Conservation (phyloP, 2,888 invertebrate species). For the Drosophila nigricruria region DNA sequence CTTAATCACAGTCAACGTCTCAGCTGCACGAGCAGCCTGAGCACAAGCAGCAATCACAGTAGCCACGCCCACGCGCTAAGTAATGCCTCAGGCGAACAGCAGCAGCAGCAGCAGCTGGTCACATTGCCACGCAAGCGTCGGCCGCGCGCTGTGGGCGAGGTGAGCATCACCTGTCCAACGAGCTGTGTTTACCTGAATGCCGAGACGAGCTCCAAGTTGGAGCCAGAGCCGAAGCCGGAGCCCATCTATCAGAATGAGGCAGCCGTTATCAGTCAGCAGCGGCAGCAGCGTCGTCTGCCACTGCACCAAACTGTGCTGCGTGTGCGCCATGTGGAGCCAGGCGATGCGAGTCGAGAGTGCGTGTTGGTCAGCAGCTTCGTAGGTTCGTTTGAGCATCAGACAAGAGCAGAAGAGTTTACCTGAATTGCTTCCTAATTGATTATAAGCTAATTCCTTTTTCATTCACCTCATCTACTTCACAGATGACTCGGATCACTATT, state of each 20-base stretch:
- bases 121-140: conserved; percentile 84
- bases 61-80: conserved; percentile 30
- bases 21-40: conserved; percentile 53
- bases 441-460: neutral
- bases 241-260: conserved; percentile 83
- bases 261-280: conserved; percentile 41
- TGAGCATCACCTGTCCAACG: conserved; percentile 82
- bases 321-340: conserved; percentile 66
- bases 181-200: conserved; percentile 83
- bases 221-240: conserved; percentile 72
- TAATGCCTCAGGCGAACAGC: neutral
- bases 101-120: conserved; percentile 45
- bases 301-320: conserved; percentile 73
- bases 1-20: conserved; percentile 51
- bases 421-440: neutral
- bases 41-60: conserved; percentile 28
- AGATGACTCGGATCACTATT: conserved; percentile 90
- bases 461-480: conserved; percentile 52
- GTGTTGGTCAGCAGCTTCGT: conserved; percentile 83
- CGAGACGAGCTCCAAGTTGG: neutral
- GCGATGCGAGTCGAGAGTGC: conserved; percentile 62
- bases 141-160: conserved; percentile 85
- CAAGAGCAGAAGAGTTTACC: neutral
- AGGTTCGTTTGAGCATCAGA: conserved; percentile 70
- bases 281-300: conserved; percentile 24